Conservation (phyloP, 2,888 invertebrate genomes). For the Troides aeacus region DNA sequence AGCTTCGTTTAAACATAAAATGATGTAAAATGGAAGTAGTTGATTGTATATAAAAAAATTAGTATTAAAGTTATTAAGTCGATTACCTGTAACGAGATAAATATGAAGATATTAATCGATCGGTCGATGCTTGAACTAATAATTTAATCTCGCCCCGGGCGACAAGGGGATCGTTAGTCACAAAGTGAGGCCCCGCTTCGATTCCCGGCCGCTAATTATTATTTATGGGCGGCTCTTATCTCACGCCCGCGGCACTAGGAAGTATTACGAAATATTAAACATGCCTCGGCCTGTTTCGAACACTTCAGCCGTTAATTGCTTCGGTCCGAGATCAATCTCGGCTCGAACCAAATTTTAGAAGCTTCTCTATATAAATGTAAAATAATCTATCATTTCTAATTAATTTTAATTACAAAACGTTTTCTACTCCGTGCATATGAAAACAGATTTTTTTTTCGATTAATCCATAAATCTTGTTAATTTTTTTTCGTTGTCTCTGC, state of each 20-base stretch:
- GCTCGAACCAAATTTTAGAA: conserved; percentile 6
- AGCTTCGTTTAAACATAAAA: no score
- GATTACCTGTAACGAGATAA: conserved; percentile 31
- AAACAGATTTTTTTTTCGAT: background rate
- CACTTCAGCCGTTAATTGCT: conserved; percentile 34
- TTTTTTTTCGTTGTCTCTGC: background rate
- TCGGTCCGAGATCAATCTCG: conserved; percentile 26
- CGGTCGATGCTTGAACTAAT: conserved; percentile 54
- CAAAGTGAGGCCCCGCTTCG: conserved; percentile 53
- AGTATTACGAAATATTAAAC: conserved; percentile 45
- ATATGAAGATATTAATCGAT: conserved; percentile 62
- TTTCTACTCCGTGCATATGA: background rate
- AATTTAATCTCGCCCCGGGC: conserved; percentile 55
- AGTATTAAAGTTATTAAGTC: conserved; percentile 1
- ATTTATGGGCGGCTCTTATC: conserved; percentile 60
- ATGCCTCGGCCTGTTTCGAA: conserved; percentile 35
- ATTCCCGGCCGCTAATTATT: conserved; percentile 64
- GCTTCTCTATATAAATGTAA: background rate
- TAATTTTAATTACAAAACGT: conserved; percentile 1
- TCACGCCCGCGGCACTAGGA: conserved; percentile 48
- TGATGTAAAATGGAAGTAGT: background rate
- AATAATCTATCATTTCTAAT: conserved; percentile 13
- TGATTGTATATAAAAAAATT: background rate
- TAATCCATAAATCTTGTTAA: background rate
- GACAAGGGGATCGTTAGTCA: conserved; percentile 59